phyloP scores from a whole-genome alignment of 2,888 invertebrate genomes.

The Palloptera scutellata region DNA sequence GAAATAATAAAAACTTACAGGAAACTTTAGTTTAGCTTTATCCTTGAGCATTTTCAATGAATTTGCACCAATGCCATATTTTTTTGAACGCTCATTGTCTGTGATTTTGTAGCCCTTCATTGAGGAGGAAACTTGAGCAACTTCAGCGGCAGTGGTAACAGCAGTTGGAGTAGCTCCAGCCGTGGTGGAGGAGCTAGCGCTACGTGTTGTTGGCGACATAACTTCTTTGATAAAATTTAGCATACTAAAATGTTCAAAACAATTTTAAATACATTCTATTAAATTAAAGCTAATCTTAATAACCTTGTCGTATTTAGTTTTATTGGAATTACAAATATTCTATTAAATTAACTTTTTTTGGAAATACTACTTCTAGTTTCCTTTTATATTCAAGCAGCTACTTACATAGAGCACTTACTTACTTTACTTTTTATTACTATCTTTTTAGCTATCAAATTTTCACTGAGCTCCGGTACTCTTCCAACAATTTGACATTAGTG shows the following conservation, averaged over 20 bases:
- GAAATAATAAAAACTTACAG: slow-evolving; percentile 51
- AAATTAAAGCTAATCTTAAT: background rate
- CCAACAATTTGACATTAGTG: no score
- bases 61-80: slow-evolving; percentile 63
- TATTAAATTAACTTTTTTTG: no score
- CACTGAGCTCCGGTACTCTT: no score
- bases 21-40: slow-evolving; percentile 61
- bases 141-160: background rate
- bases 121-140: background rate
- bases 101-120: slow-evolving; percentile 63
- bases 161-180: slow-evolving; percentile 5
- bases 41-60: slow-evolving; percentile 56
- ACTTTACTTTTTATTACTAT: no score
- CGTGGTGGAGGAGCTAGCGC: slow-evolving; percentile 25
- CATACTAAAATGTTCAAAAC: slow-evolving; percentile 27
- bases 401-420: no score
- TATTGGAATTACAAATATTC: no score
- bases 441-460: no score
- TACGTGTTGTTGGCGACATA: slow-evolving; percentile 39
- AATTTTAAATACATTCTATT: background rate
- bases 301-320: no score
- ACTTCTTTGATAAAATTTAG: slow-evolving; percentile 39
- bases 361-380: no score
- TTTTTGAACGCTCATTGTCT: slow-evolving; percentile 58
- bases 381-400: no score